phyloP scores from a whole-genome alignment of 2,113 vertebrate genomes.

The Chamaea fasciata region DNA sequence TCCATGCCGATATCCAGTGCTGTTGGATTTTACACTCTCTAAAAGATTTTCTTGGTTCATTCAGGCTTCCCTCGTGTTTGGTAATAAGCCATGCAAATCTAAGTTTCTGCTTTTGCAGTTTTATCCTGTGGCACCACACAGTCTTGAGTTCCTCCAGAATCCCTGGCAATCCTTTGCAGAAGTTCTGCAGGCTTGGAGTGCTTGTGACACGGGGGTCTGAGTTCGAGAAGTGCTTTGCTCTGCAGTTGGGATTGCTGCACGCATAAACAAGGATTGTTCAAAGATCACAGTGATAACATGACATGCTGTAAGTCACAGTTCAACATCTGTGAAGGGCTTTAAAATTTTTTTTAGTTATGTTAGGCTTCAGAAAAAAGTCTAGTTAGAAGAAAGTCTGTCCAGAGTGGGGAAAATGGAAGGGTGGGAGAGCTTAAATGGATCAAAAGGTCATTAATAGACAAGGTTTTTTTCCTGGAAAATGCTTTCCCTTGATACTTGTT shows the following conservation, averaged over 20 bases:
- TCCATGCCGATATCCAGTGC: neutral
- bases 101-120: neutral
- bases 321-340: neutral
- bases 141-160: neutral
- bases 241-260: neutral
- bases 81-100: neutral
- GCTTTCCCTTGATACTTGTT: conserved; percentile 54
- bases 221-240: neutral
- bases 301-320: neutral
- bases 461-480: neutral
- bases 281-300: neutral
- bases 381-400: neutral
- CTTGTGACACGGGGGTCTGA: neutral
- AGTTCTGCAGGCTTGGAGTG: neutral
- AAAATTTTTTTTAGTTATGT: neutral
- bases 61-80: neutral
- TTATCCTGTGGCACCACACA: neutral
- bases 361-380: neutral
- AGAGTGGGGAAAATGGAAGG: neutral
- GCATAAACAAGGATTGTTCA: neutral
- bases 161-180: neutral
- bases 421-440: neutral
- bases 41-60: neutral
- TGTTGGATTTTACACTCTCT: neutral
- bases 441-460: neutral